Base-by-base conservation (phyloP, 2,888 invertebrate species). In the Poecilus cupreus region DNA sequence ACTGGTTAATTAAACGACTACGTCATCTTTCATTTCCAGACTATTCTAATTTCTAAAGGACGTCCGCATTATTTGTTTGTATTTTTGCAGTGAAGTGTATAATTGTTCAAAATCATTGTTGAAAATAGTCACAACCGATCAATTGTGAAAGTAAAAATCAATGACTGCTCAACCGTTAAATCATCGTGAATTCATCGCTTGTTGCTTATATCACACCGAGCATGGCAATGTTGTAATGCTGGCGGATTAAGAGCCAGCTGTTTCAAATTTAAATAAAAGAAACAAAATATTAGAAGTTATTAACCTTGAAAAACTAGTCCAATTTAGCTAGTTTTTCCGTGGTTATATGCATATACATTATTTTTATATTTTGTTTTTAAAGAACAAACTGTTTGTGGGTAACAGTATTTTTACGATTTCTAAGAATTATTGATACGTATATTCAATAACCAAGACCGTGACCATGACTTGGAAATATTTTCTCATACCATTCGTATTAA, bases 61-160 rank as follows among this genome's bases (percentile, higher is more conserved):
- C 4, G 32, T 32, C 8, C 4, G 5, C 32, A 8, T n/a, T n/a
- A n/a, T n/a, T n/a, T 54, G 46, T 13, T 54, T 54, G 22, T 54
- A 0, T 11, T 54, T 22, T 1, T 3, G 10, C 22, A 54, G 3
- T 22, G 54, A 18, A 11, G 18, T 54, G 2, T 54, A 54, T 54
- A 54, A 54, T 54, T 10, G 22, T 22, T 22, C 11, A 49, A 1
- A n/a, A 16, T 32, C 32, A 32, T 32, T 32, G 32, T 32, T 32
- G 32, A 32, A 32, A 32, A 32, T 32, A 32, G 32, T 32, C 8
- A 24, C 43, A 43, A 39, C 10, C 13, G 70, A 39, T 20, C n/a
- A 46, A 51, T 16, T 74, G 74, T 74, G 49, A 74, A 74, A 68
- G 60, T 60, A 60, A 60, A 60, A 60, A 72, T 72, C 39, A 46